These are phyloP conservation scores for Anastrepha obliqua DNA, from an alignment of 1,140 invertebrate species.

Conservation along the genomic window DNA sequence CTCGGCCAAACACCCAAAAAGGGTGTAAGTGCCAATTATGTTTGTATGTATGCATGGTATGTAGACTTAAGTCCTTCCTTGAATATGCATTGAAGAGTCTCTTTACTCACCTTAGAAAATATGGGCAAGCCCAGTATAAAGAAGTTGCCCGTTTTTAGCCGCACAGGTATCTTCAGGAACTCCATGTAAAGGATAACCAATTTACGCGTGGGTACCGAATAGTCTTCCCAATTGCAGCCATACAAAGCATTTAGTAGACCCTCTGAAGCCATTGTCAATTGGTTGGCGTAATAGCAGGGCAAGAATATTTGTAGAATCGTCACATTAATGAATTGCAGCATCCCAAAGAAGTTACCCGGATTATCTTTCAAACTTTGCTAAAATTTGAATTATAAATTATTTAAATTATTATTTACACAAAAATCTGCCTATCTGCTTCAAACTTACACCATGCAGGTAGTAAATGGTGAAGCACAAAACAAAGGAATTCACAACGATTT, in stretches of 20 bases:
- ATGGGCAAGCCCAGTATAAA: constrained; percentile 69
- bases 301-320: constrained; percentile 69
- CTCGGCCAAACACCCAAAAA: too few relatives aligned
- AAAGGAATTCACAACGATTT: constrained; percentile 67
- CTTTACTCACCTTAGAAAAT: constrained; percentile 64
- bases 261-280: constrained; percentile 65
- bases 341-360: constrained; percentile 64
- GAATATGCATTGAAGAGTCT: too few relatives aligned
- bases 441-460: constrained; percentile 59
- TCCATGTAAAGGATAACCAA: constrained; percentile 68
- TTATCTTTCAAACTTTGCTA: constrained; percentile 56
- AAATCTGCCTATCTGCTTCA: not conserved
- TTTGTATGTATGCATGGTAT: too few relatives aligned
- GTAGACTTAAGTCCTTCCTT: too few relatives aligned
- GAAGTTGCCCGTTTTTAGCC: constrained; percentile 65
- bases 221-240: constrained; percentile 66
- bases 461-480: constrained; percentile 70
- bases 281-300: constrained; percentile 69
- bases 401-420: not conserved
- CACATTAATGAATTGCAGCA: constrained; percentile 66
- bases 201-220: constrained; percentile 54
- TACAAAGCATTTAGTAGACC: constrained; percentile 64
- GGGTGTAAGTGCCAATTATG: too few relatives aligned
- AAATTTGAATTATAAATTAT: not conserved
- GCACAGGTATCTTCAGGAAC: constrained; percentile 64